Percentiles rank a stretch among this genome's conserved stretches.
phyloP scores from a whole-genome alignment of 2,113 vertebrate genomes.

The Atlantisia rogersi region DNA sequence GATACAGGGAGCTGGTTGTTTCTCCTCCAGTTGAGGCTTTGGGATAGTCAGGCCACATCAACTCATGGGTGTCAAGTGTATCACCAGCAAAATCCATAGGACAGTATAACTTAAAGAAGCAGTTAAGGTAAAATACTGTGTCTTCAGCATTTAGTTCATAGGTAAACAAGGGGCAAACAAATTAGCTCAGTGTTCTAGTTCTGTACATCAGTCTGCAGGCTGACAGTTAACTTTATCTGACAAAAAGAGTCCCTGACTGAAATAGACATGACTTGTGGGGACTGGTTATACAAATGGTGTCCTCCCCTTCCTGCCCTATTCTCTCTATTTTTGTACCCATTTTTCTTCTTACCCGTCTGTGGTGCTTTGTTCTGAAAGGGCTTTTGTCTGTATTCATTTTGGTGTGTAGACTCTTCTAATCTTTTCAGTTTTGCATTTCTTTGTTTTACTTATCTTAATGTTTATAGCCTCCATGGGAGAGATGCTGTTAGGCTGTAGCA shows the following conservation, averaged over 20 bases:
- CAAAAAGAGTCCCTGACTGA: not conserved
- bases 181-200: not conserved
- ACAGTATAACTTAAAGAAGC: not conserved
- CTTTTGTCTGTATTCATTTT: not conserved
- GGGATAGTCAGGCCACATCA: not conserved
- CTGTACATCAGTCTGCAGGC: rapidly evolving
- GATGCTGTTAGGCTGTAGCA: not conserved
- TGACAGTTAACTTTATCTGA: not conserved
- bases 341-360: not conserved
- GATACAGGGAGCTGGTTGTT: not conserved
- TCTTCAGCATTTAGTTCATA: not conserved
- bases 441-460: not conserved
- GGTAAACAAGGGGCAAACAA: not conserved
- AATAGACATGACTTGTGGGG: not conserved
- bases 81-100: not conserved
- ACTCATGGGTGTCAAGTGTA: not conserved
- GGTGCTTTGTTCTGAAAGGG: not conserved
- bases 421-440: not conserved
- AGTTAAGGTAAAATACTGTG: not conserved
- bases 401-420: not conserved
- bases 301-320: not conserved
- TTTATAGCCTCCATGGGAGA: not conserved
- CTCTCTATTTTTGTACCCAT: not conserved
- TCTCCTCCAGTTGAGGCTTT: not conserved
- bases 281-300: not conserved